Evolutionary conservation across 2,888 invertebrate species (phyloP).

Genomic region (Lepidonotus clava): DNA sequence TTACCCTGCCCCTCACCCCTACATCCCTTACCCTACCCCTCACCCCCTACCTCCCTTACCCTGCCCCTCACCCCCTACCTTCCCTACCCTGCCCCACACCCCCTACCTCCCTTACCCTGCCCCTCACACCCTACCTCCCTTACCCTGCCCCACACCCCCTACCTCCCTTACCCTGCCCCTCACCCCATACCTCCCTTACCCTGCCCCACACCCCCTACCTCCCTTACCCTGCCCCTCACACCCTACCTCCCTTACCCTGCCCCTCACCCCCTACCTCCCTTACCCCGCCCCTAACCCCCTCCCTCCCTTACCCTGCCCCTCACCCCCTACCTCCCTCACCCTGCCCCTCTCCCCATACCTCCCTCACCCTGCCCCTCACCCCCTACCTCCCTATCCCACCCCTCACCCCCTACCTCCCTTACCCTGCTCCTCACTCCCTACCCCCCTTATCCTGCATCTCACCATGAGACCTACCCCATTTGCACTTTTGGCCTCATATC

Average conservation of each 20-base stretch:
- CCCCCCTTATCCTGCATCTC: not conserved
- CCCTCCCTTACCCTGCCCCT: not conserved
- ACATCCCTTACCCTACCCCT: too few species aligned
- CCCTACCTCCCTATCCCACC: not conserved
- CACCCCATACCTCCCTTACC: not conserved
- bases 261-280: not conserved
- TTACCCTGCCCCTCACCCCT: too few species aligned
- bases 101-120: too few species aligned
- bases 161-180: not conserved
- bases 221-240: not conserved
- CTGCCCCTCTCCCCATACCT: not conserved
- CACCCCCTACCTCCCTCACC: not conserved
- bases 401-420: not conserved
- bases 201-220: not conserved
- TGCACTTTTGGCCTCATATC: not conserved
- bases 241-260: not conserved
- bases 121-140: too few species aligned
- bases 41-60: too few species aligned
- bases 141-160: too few species aligned
- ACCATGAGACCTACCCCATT: not conserved
- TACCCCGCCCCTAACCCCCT: not conserved
- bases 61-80: too few species aligned
- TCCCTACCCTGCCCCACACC: too few species aligned
- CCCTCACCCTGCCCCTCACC: not conserved
- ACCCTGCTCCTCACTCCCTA: not conserved